Base-by-base conservation (phyloP, 2,797 vertebrate species). In the Vireo griseus region DNA sequence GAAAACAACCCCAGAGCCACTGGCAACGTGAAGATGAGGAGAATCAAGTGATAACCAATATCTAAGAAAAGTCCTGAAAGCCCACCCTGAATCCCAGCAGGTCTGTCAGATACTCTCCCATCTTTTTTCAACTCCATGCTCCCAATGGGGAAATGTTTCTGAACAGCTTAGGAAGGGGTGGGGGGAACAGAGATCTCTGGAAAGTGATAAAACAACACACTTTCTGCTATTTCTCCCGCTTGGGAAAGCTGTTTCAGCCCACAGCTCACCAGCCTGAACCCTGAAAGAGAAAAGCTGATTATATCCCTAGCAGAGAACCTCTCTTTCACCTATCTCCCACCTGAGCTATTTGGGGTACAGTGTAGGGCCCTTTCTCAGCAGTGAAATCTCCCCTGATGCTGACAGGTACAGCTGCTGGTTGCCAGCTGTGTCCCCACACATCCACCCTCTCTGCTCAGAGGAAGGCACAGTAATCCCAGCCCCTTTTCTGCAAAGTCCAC, bases 1-100 rank as follows among this genome's bases (percentile, higher is more conserved):
- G 40, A 61, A 40, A 65, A 75, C 78, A 89, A 2, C 33, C 48
- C 58, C 33, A 65, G 16, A 61, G 87, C 52, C 28, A 22, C 31
- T 5, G 6, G 37, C 31, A 69, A 16, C 3, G 8, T 0, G 26
- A 81, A 51, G 78, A 33, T 10, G 1, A 9, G 6, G 22, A 1
- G 10, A 72, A 81, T 11, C 33, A 4, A 50, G 55, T 28, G 24
- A 12, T 16, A 37, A 28, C 25, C 73, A 31, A 9, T 18, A 42
- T 6, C 29, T 52, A 40, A 65, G 52, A 31, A 33, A 69, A 37
- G 11, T 5, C 26, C 52, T 51, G 65, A 47, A 54, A 75, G n/a
- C 17, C 12, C 69, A 39, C 37, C 24, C 68, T 3, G 2, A 74
- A 42, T 25, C 48, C 63, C 68, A 61, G 47, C 5, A 54, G 39